A percentile compares a stretch with the other conserved stretches of the same genome.
Conservation (phyloP, 2,888 invertebrate genomes). For the Pollenia angustigena region DNA sequence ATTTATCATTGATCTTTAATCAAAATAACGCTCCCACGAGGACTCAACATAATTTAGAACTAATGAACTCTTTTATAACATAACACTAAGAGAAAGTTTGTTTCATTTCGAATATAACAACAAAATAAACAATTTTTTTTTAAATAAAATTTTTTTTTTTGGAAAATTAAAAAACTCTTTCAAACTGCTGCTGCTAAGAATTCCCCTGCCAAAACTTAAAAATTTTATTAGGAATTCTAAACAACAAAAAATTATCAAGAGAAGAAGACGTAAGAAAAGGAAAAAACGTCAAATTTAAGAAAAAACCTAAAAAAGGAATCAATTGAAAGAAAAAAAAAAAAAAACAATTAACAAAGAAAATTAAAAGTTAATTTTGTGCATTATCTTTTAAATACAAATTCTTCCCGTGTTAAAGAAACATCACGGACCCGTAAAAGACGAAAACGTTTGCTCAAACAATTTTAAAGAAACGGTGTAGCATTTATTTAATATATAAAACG, state of each 20-base stretch:
- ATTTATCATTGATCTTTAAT: conserved; percentile 82
- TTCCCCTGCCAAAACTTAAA: conserved; percentile 13
- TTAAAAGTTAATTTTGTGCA: not conserved
- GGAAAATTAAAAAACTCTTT: not conserved
- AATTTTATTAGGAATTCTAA: conserved; percentile 36
- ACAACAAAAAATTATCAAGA: conserved; percentile 32
- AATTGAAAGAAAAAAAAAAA: conserved; percentile 29
- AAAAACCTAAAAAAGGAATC: not conserved
- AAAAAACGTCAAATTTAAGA: not conserved
- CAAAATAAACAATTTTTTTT: not conserved
- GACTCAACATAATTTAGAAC: conserved; percentile 80
- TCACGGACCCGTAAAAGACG: no score
- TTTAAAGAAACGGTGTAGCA: not conserved
- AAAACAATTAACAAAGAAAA: conserved; percentile 40
- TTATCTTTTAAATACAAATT: no score
- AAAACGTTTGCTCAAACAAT: conserved; percentile 9
- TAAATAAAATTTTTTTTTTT: not conserved
- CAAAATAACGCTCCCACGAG: conserved; percentile 79
- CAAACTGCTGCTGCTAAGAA: conserved; percentile 51
- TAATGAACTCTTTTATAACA: conserved; percentile 84
- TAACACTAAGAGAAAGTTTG: conserved; percentile 78
- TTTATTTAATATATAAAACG: not conserved
- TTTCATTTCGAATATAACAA: not conserved
- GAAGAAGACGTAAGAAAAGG: conserved; percentile 32
- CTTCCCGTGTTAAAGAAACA: no score